Base-by-base conservation (phyloP, 2,888 invertebrate genomes). In the Meiosimyza decipiens region DNA sequence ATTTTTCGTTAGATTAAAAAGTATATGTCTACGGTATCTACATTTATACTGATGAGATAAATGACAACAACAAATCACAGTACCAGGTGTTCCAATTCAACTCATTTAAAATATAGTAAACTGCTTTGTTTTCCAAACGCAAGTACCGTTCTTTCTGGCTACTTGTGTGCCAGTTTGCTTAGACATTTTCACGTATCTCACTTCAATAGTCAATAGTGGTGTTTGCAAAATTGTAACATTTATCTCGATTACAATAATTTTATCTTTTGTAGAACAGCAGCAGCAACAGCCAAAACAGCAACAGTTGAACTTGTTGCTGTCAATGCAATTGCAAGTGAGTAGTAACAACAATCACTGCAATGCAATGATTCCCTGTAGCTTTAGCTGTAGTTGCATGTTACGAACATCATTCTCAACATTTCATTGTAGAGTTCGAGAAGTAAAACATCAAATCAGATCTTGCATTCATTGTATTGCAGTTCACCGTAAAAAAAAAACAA, bases 201-300 rank as follows among this genome's bases (percentile, higher is more conserved):
- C 55, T 57, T 22, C 69, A 52, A 33, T 73, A 73, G 71, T 71
- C 74, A 70, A 73, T 74, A 76, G 72, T 67, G 66, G 57, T 52
- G 18, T 13, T 71, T 55, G 54, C 62, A 55, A 51, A 72, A 69
- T 55, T 57, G 72, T 71, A 71, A 66, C 60, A 72, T 64, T 70
- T 81, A 84, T 82, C 84, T 84, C 74, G 74, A 77, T 77, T 77
- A 72, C 76, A 74, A 81, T 83, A 83, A 84, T 85, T 84, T 74
- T 51, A 72, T 70, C 71, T 73, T 70, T 71, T 18, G 60, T 73
- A 66, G 73, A 71, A 65, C 69, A 54, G 49, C 68, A 69, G 69
- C 69, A 71, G 67, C 69, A 49, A 33, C 59, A 40, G 5, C 40
- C 2, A 5, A 47, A 71, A 55, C 52, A 71, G 49, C 54, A 71